Evolutionary conservation across 2,888 invertebrate species (phyloP), one percentile per base, ranked within the genome.

Genomic region (Drosophila affinis): DNA sequence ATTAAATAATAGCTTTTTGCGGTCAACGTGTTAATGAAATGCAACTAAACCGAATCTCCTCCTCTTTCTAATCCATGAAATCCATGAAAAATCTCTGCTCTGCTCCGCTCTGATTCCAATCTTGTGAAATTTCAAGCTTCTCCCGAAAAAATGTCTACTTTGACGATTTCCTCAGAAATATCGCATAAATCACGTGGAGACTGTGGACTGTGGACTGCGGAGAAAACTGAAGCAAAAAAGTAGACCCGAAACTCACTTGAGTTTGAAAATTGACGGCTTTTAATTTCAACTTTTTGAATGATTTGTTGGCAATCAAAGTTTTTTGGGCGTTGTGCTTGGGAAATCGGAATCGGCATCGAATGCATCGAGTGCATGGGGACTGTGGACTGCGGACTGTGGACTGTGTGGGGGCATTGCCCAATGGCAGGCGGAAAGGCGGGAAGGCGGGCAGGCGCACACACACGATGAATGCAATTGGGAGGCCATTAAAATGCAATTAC

Each of bases 401-500:
- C 2, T 55, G 57, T 18, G 34, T 54, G 39, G 54, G 54, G 39
- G 21, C 54, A 52, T 84, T 84, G 69, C 76, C 63, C 79, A 79
- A 77, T 71, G 29, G 29, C 9, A 9, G 29, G 29, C 27, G 6
- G 27, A 7, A 7, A 27, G 27, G 27, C 9, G 7, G 29, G 27
- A 7, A 9, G 27, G 1, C 27, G 6, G 27, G 27, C 27, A 27
- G 27, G 27, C 27, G 59, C 48, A 56, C 34, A 58, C 39, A 52
- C 3, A 29, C 53, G n/a, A n/a, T 44, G 64, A 70, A 67, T 71
- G 72, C 74, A 59, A 44, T 81, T 67, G 75, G 48, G 72, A 83
- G 84, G 72, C 81, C 88, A 88, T 84, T 84, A 84, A 88, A 88
- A 84, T 84, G 83, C 79, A 87, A 84, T 88, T 83, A 86, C 62